Evolutionary conservation across 1,140 invertebrate species (phyloP), one percentile per base, ranked within the genome.

Genomic region (Phenacoccus solenopsis): DNA sequence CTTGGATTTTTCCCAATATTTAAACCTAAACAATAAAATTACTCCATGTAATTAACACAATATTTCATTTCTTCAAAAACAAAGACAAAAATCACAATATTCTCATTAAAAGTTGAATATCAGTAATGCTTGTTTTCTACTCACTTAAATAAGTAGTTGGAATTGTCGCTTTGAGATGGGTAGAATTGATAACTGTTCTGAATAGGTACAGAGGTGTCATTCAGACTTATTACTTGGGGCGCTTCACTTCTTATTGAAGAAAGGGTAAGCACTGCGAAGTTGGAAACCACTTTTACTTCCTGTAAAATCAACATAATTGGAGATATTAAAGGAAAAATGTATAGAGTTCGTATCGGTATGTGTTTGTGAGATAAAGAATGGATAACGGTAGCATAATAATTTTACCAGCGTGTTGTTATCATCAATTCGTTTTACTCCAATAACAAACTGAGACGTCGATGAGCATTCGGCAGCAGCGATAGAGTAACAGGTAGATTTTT

Each of bases 391-490:
- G 12, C n/a, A 16, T 32, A 32, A 13, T 32, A n/a, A 13, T 32
- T 9, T 49, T 49, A 49, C 38, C 38, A 49, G 20, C 13, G 20
- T 49, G 20, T 49, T n/a, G 16, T 10, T 16, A 49, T 49, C 38
- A n/a, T 49, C 16, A 5, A 16, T 56, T 32, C 38, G 67, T 70
- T 76, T 75, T 7, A 76, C 70, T n/a, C 74, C 72, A n/a, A 77
- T 68, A 30, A 74, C 70, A 67, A 77, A 77, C 22, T 70, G 72
- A 25, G 74, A 24, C 0, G 69, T 69, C 10, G 68, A 32, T 13
- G 75, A 75, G 68, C 76, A 77, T 70, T 77, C 76, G 1, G 76
- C 76, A 16, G 73, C 70, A 5, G 74, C 73, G 9, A 77, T 68
- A 1, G 75, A 73, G 27, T 73, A 76, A 25, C 74, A 74, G 13